Conservation (phyloP, 2,113 vertebrate species). For the Otis tarda region DNA sequence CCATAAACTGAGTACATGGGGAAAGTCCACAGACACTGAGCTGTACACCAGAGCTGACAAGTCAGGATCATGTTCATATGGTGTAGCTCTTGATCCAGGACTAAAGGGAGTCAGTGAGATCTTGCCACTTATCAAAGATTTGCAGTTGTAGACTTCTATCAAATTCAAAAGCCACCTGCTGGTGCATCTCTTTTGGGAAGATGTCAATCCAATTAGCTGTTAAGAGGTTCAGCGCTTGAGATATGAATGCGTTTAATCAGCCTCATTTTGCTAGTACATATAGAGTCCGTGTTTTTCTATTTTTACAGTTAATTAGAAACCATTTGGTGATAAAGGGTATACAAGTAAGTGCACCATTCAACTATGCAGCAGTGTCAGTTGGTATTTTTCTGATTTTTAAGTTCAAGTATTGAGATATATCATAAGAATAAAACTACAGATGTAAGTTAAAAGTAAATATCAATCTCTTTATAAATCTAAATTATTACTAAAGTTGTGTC, state of each 20-base stretch:
- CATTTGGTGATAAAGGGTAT: neutral
- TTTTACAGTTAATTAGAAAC: conserved; percentile 27
- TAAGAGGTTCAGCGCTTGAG: neutral
- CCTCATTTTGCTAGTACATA: neutral
- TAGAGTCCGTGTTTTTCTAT: neutral
- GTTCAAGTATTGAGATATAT: neutral
- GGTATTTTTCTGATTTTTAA: neutral
- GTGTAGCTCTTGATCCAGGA: neutral
- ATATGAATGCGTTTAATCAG: neutral
- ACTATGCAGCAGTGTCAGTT: neutral
- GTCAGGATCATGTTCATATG: neutral
- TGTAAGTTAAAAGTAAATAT: neutral
- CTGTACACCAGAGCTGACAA: neutral
- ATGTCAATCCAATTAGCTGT: conserved; percentile 35
- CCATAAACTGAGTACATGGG: neutral
- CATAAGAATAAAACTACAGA: neutral
- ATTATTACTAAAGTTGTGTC: neutral
- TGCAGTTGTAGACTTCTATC: neutral
- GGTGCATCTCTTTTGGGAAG: neutral
- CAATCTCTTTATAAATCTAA: neutral
- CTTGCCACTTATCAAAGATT: conserved; percentile 8
- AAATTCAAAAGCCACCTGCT: conserved; percentile 22
- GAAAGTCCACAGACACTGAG: neutral
- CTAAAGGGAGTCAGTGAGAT: neutral
- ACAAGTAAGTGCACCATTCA: neutral